Base-by-base conservation (phyloP, 2,888 invertebrate genomes). In the Noctua pronuba region DNA sequence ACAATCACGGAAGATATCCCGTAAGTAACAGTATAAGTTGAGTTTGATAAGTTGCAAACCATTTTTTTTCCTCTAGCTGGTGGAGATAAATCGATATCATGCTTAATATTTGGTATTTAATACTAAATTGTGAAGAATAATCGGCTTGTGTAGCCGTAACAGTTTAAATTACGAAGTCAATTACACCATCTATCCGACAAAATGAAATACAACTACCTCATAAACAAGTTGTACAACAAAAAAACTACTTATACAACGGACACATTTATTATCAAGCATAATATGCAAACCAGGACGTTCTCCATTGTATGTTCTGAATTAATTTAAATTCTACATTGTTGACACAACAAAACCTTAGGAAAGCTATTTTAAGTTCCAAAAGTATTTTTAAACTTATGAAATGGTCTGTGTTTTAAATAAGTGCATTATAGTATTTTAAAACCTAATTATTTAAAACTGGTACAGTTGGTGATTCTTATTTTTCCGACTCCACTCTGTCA, bases 241-340 rank as follows among this genome's bases (percentile, higher is more conserved):
- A 64, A 81, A 60, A 69, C 72, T 69, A 69, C 52, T 70, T 52
- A 46, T 1, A 46, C 6, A 21, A 3, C 64, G 73, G 49, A 75
- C 65, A 70, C 60, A 72, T 83, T 79, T 46, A 75, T 79, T 73
- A 64, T 38, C 16, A 35, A 73, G 49, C 49, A 1, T 28, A 66
- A 38, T 75, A 66, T 79, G 75, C 75, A 52, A 83, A 79, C 72
- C 65, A 73, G 73, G 69, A 55, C 83, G n/a, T 7, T 46, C 79
- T 28, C 66, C 69, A 75, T 83, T 79, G 79, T 83, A 13, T 11
- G 62, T 16, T 55, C 46, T 31, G 67, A 35, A 70, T 73, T 83
- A 49, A 79, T 83, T 82, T 82, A 78, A 69, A 82, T 69, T 82
- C 67, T 64, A 74, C 82, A 82, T 82, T 82, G 82, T 82, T 71